Conservation (phyloP, 1,140 invertebrate species). For the Ericerus pela region DNA sequence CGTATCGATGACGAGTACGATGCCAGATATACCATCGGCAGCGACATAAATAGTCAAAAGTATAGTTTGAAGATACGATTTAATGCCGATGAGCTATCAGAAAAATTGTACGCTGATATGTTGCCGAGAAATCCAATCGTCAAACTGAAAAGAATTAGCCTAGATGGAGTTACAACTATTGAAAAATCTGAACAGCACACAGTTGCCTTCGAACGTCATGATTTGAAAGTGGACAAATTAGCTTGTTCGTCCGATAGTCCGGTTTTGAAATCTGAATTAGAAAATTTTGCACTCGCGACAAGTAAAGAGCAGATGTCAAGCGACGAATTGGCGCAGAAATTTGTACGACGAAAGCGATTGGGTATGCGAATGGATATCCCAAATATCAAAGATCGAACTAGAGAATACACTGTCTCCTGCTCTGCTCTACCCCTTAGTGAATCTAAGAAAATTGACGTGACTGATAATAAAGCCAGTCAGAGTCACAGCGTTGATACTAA, state of each 20-base stretch:
- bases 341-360: too few relatives aligned
- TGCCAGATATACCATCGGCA: neutral
- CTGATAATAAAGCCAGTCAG: too few relatives aligned
- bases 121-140: neutral
- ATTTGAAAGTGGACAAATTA: neutral
- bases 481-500: too few relatives aligned
- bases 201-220: neutral
- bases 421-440: too few relatives aligned
- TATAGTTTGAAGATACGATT: neutral
- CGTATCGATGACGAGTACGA: neutral
- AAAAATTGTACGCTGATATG: neutral
- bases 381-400: too few relatives aligned
- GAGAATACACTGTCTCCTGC: too few relatives aligned
- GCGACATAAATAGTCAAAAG: neutral
- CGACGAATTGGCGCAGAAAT: too few relatives aligned
- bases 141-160: neutral
- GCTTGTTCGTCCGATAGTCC: neutral
- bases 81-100: neutral
- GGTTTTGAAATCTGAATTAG: too few relatives aligned
- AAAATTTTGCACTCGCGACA: too few relatives aligned
- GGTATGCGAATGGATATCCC: too few relatives aligned
- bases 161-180: neutral
- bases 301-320: too few relatives aligned
- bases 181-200: neutral
- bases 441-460: too few relatives aligned